Evolutionary conservation across 2,888 invertebrate species (phyloP), one percentile per base, ranked within the genome.

Genomic region (Harmothoe impar): DNA sequence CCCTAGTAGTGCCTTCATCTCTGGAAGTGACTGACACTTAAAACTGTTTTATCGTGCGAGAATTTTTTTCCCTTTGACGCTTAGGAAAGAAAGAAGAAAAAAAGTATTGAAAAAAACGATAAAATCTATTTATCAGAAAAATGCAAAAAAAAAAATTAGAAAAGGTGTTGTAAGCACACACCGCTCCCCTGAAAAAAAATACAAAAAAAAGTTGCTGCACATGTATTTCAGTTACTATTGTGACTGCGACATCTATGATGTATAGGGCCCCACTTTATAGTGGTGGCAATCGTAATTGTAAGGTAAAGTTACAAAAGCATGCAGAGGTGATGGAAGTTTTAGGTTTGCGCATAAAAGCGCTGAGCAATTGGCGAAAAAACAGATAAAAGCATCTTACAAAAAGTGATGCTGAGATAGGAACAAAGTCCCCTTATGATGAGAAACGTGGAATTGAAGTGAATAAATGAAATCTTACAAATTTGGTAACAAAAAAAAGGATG

Each of bases 201-300:
- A 31, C 52, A 52, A 25, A 54, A 86, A n/a, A 25, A 23, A n/a
- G 86, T 86, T 86, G 86, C 86, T 86, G 86, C 86, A 86, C 86
- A 56, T 85, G 35, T 85, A 85, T 25, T 54, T 54, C 86, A 29
- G 56, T 86, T 86, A 35, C 81, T 81, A 35, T 81, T 43, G 81
- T 43, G 81, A 81, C 43, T 33, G 81, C 7, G 81, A n/a, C 81
- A 81, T 81, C 81, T 81, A 81, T 81, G 81, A 29, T 29, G 20
- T 10, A 33, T 81, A 35, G 43, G 23, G 81, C 25, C 43, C 35
- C 81, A 81, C 43, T 81, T 35, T 20, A 33, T 81, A n/a, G 25
- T 81, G 81, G 43, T 23, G 23, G 43, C 81, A 29, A 15, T 72
- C 23, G 77, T 77, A 20, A 77, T 77, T 31, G 43, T 43, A 77